Evolutionary conservation across 2,888 invertebrate species (phyloP).

Genomic region (Heteromurus nitidus): DNA sequence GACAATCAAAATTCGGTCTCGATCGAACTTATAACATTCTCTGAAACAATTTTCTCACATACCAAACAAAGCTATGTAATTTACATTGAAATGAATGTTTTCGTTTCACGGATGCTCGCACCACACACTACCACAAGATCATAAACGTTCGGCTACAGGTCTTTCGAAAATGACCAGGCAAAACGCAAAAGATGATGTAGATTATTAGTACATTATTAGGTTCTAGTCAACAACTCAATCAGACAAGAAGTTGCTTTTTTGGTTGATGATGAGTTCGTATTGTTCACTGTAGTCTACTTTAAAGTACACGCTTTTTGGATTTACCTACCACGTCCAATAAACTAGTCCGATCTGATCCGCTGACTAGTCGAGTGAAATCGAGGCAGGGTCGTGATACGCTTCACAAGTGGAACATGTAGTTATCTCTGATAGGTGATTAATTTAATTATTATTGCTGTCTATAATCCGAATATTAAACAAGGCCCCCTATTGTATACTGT

Average conservation of each 20-base stretch:
- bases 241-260: conserved; percentile 33
- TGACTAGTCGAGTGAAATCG: neutral
- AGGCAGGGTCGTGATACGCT: conserved; percentile 47
- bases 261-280: neutral
- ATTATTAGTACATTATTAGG: conserved; percentile 49
- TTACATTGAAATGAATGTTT: too few species aligned
- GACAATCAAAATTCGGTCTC: neutral
- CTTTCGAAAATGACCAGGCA: conserved; percentile 33
- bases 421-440: conserved; percentile 53
- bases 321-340: conserved; percentile 44
- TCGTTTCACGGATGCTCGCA: too few species aligned
- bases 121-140: too few species aligned
- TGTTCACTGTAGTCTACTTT: neutral
- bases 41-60: neutral
- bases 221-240: conserved; percentile 56
- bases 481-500: too few species aligned
- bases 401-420: conserved; percentile 41
- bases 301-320: neutral
- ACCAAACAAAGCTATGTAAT: too few species aligned
- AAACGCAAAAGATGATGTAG: conserved; percentile 1
- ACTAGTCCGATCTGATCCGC: conserved; percentile 18
- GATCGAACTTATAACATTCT: conserved; percentile 4
- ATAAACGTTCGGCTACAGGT: too few species aligned
- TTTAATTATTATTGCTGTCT: conserved; percentile 60
- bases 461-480: too few species aligned